These are phyloP conservation scores for Melieria picta DNA, from an alignment of 2,888 invertebrate genomes.

Conservation along the genomic window DNA sequence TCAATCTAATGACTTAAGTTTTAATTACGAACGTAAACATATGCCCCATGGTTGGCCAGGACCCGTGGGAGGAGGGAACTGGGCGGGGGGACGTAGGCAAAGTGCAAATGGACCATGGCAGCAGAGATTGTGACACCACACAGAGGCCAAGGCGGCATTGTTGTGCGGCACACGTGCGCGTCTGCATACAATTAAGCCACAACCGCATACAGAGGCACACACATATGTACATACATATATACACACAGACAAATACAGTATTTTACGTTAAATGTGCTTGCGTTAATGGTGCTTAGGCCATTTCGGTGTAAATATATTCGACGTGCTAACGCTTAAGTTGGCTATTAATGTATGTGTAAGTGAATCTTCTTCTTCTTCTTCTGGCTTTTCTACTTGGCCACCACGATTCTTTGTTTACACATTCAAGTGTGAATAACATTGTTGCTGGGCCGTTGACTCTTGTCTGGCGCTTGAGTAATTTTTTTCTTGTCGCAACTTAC, in stretches of 20 bases:
- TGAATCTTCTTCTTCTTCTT: no score
- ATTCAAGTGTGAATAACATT: constrained; percentile 29
- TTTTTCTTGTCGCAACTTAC: no score
- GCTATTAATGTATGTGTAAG: no score
- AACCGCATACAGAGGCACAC: no score
- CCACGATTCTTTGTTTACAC: constrained; percentile 9
- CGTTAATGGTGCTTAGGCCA: not conserved
- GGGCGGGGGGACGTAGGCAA: constrained; percentile 25
- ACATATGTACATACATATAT: no score
- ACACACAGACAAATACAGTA: not conserved
- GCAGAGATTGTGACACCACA: not conserved
- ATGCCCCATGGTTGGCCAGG: not conserved
- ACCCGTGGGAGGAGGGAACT: no score
- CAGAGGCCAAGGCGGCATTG: not conserved
- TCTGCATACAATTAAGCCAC: no score
- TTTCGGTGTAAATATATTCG: no score
- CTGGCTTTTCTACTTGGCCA: no score
- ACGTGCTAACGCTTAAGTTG: no score
- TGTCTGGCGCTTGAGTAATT: no score
- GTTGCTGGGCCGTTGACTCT: not conserved
- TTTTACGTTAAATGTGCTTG: not conserved
- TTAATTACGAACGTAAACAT: constrained; percentile 36
- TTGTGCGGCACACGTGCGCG: no score
- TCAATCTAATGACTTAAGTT: constrained; percentile 35
- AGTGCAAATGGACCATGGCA: constrained; percentile 24